A percentile compares a stretch with the other conserved stretches of the same genome.
These are phyloP conservation scores for Agonopterix subpropinquella DNA, from an alignment of 2,888 invertebrate species.

Conservation along the genomic window DNA sequence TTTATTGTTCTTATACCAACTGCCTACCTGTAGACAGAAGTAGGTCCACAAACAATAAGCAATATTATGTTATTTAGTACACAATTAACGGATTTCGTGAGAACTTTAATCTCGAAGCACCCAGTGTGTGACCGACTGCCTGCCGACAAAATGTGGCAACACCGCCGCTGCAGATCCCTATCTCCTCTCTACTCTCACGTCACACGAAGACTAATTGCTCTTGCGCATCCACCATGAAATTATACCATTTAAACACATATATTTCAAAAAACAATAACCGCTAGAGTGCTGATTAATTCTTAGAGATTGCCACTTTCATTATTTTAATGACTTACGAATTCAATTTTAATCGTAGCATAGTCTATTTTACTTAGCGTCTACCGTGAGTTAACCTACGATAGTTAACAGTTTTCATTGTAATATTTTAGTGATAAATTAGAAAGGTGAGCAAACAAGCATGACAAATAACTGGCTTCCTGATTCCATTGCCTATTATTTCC, in stretches of 20 bases:
- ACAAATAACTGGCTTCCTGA: conserved; percentile 28
- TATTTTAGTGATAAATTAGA: conserved; percentile 1
- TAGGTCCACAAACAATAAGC: neutral
- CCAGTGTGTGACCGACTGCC: conserved; percentile 24
- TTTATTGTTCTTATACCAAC: too few species aligned
- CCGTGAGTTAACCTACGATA: too few species aligned
- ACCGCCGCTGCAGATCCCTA: conserved; percentile 27
- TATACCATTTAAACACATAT: conserved; percentile 53
- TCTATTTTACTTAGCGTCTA: conserved; percentile 2
- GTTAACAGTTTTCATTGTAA: conserved; percentile 1
- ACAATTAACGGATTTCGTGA: conserved; percentile 2
- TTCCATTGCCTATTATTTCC: conserved; percentile 27
- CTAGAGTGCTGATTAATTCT: conserved; percentile 26
- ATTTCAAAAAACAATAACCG: conserved; percentile 43
- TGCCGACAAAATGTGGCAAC: conserved; percentile 15
- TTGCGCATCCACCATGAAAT: conserved; percentile 57
- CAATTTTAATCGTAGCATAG: too few species aligned
- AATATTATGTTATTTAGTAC: neutral
- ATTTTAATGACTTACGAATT: conserved; percentile 7
- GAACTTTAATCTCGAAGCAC: neutral
- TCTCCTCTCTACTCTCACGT: conserved; percentile 52
- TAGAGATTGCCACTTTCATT: conserved; percentile 19
- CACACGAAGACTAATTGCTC: conserved; percentile 56
- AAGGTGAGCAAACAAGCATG: conserved; percentile 27
- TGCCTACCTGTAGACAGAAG: too few species aligned